Percentiles rank a stretch among this genome's conserved stretches.
Conservation (phyloP, 1,140 invertebrate species). For the Asbolus verrucosus region DNA sequence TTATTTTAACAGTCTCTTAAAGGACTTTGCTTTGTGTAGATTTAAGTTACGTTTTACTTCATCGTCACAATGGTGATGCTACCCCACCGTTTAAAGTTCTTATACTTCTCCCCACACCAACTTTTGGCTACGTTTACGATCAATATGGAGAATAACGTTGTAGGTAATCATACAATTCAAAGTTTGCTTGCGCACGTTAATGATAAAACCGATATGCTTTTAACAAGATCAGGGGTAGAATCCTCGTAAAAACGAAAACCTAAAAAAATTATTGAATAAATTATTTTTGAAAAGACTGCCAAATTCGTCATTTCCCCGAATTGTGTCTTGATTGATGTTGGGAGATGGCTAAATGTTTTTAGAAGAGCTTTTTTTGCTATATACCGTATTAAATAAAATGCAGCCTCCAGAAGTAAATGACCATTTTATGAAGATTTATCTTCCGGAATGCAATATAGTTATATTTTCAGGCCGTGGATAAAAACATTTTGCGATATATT, state of each 20-base stretch:
- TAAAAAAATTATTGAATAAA: too few relatives aligned
- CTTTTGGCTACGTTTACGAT: slow-evolving; percentile 41
- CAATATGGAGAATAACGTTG: slow-evolving; percentile 31
- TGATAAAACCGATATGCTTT: neutral
- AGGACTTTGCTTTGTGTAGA: too few relatives aligned
- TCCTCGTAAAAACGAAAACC: too few relatives aligned
- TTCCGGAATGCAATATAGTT: neutral
- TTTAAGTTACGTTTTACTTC: slow-evolving; percentile 38
- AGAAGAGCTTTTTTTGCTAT: too few relatives aligned
- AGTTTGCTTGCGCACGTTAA: neutral
- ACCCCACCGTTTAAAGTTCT: slow-evolving; percentile 27
- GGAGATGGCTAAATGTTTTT: too few relatives aligned
- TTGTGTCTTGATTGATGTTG: too few relatives aligned
- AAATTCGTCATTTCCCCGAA: too few relatives aligned
- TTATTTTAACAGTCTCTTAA: too few relatives aligned
- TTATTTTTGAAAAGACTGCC: too few relatives aligned
- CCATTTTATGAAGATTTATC: slow-evolving; percentile 28
- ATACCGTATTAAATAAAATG: neutral
- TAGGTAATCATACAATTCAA: slow-evolving; percentile 23
- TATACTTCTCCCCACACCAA: slow-evolving; percentile 28
- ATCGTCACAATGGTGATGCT: slow-evolving; percentile 35
- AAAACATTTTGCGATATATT: slow-evolving; percentile 9
- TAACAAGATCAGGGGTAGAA: too few relatives aligned
- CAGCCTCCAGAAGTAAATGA: slow-evolving; percentile 4
- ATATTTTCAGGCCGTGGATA: neutral